Evolutionary conservation across 2,888 invertebrate species (phyloP).

Genomic region (Hanleya hanleyi): DNA sequence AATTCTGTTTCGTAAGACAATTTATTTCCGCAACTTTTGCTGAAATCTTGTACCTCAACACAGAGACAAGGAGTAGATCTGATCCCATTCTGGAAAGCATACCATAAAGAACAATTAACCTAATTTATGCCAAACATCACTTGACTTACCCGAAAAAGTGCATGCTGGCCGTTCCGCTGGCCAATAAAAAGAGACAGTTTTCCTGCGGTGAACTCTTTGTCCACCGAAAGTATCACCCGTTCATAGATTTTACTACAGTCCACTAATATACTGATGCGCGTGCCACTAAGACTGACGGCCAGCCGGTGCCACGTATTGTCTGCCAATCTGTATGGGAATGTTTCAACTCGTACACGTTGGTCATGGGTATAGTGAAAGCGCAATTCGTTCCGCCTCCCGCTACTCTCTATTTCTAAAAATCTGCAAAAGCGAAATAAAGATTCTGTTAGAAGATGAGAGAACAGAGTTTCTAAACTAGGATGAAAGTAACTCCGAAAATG

Average conservation of each 20-base stretch:
- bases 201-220: slow-evolving; percentile 77
- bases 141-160: slow-evolving; percentile 89
- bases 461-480: too few species aligned
- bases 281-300: slow-evolving; percentile 88
- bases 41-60: too few species aligned
- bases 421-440: too few species aligned
- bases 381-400: slow-evolving; percentile 87
- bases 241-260: slow-evolving; percentile 91
- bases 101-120: background rate
- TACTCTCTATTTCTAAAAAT: slow-evolving; percentile 93
- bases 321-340: slow-evolving; percentile 89
- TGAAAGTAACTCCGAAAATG: too few species aligned
- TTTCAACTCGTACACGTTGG: slow-evolving; percentile 79
- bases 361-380: slow-evolving; percentile 67
- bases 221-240: slow-evolving; percentile 81
- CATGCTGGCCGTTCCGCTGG: slow-evolving; percentile 89
- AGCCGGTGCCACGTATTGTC: slow-evolving; percentile 91
- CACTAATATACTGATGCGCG: slow-evolving; percentile 85
- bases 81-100: too few species aligned
- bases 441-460: too few species aligned
- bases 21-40: too few species aligned
- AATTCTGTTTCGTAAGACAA: too few species aligned
- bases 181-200: slow-evolving; percentile 83
- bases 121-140: background rate
- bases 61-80: too few species aligned